Evolutionary conservation across 2,888 invertebrate genomes (phyloP).

Genomic region (Ochropacha duplaris): DNA sequence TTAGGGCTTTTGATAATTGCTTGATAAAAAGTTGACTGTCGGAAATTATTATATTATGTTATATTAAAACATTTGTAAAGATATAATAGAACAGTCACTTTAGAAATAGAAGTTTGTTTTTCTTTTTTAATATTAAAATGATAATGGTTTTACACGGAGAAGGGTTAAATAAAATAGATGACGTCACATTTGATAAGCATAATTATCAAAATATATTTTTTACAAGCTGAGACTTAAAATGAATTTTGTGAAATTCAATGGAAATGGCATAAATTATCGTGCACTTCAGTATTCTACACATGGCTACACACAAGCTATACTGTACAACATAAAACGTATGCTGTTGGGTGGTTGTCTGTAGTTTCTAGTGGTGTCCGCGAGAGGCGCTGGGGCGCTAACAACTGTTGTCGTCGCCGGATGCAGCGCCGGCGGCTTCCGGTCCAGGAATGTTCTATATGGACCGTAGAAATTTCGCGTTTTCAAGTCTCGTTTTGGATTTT

Average conservation of each 20-base stretch:
- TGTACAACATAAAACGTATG: neutral
- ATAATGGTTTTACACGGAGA: too few relatives aligned
- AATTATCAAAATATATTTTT: too few relatives aligned
- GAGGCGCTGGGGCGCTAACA: slow-evolving; percentile 77
- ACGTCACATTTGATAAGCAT: too few relatives aligned
- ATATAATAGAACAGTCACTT: too few relatives aligned
- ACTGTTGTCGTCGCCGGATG: slow-evolving; percentile 73
- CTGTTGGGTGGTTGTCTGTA: slow-evolving; percentile 24
- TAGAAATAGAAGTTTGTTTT: too few relatives aligned
- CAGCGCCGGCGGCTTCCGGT: slow-evolving; percentile 75
- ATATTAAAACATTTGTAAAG: too few relatives aligned
- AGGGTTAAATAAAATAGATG: too few relatives aligned
- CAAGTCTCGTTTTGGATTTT: slow-evolving; percentile 40
- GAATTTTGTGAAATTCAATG: neutral
- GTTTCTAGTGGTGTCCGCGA: slow-evolving; percentile 64
- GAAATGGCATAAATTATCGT: neutral
- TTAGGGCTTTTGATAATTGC: neutral
- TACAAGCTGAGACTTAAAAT: too few relatives aligned
- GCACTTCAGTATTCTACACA: neutral
- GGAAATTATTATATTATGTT: neutral
- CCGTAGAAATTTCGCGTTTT: slow-evolving; percentile 54
- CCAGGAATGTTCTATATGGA: slow-evolving; percentile 64
- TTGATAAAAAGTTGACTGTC: fast-evolving
- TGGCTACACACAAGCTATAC: too few relatives aligned
- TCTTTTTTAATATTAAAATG: too few relatives aligned